Base-by-base conservation (phyloP, 1,140 invertebrate genomes). In the Hyphantria cunea region DNA sequence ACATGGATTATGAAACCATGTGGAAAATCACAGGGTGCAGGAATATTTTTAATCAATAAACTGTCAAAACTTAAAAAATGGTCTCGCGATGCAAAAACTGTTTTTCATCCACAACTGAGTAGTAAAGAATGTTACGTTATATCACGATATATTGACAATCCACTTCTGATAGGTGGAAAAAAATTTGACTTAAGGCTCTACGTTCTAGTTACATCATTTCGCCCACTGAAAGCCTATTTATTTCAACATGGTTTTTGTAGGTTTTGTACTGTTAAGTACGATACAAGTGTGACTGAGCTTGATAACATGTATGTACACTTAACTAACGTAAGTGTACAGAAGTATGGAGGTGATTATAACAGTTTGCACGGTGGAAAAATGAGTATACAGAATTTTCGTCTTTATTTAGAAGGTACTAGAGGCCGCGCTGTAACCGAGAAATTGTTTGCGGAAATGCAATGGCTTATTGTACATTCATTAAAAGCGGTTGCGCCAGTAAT, bases 361-460 rank as follows among this genome's bases (percentile, higher is more conserved):
- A 95, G 94, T 71, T 91, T 98, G 52, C 98, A 99, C 78, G 98
- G 98, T 7, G 98, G 98, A 0, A 99, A 99, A 92, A 94, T 98
- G 92, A 97, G 96, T 54, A 94, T 99, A 3, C 95, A 98, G 80
- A 98, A 98, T 92, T 91, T 99, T 56, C 93, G 96, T 39, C 84
- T 98, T 0, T 98, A 97, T 88, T 91, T 99, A 65, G 97, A 98
- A 88, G 96, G 97, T 49, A 98, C 97, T 0, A 91, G 95, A 37
- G 97, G 98, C 5, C 97, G 97, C 84, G 92, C 93, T 47, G 95
- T 97, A 0, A 97, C 95, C 0, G 95, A 97, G 77, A 94, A 94
- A 56, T 80, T 97, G 0, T 97, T 97, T 75, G 93, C 95, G 33
- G 96, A 95, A 74, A 97, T 98, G 68, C 94, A 95, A 53, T 98